Evolutionary conservation across 1,140 invertebrate species (phyloP).

Genomic region (Platyscapa corneri): DNA sequence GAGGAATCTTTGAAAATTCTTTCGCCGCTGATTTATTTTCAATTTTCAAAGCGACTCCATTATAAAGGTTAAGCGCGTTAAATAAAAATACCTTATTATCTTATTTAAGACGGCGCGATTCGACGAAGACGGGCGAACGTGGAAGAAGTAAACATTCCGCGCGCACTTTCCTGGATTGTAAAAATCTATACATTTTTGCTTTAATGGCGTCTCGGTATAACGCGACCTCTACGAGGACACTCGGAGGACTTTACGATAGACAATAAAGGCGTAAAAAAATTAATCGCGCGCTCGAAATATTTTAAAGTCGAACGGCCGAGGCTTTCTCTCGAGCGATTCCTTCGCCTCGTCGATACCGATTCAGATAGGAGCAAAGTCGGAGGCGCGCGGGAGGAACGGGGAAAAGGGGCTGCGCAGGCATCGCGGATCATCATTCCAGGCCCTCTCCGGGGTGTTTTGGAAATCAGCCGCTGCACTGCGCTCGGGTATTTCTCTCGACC

Average conservation of each 20-base stretch:
- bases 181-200: neutral
- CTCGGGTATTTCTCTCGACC: too few species aligned
- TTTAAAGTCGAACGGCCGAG: too few species aligned
- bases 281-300: neutral
- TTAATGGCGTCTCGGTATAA: neutral
- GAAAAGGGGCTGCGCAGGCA: too few species aligned
- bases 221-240: neutral
- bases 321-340: neutral
- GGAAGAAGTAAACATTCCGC: neutral
- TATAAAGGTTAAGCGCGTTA: neutral
- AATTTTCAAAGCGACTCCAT: neutral
- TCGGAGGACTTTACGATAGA: neutral
- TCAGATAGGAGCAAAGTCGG: too few species aligned
- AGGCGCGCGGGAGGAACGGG: too few species aligned
- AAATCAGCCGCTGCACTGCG: too few species aligned
- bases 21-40: neutral
- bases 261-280: neutral
- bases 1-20: neutral
- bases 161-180: neutral
- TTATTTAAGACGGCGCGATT: neutral
- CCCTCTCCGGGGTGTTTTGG: too few species aligned
- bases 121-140: neutral
- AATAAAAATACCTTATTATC: neutral
- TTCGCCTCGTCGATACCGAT: neutral
- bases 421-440: too few species aligned